phyloP scores from a whole-genome alignment of 2,797 vertebrate genomes.

The Hippopotamyrus pictus region DNA sequence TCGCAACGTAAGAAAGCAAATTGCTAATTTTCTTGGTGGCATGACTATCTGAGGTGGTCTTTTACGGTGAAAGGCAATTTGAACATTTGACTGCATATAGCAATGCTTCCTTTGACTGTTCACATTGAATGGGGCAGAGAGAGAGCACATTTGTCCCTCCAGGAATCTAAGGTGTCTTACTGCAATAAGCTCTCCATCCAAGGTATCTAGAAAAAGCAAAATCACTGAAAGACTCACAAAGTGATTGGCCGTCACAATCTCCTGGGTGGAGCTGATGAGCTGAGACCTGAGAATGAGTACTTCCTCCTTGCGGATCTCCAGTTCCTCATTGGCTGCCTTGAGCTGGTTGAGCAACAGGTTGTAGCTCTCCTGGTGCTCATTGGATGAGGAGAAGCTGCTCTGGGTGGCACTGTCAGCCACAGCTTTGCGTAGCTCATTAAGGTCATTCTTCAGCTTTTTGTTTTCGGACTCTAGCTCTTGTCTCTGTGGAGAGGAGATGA shows the following conservation, averaged over 20 bases:
- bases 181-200: not conserved
- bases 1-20: not conserved
- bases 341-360: slow-evolving; percentile 79
- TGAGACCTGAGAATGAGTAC: slow-evolving; percentile 84
- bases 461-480: slow-evolving; percentile 91
- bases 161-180: not conserved
- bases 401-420: slow-evolving; percentile 57
- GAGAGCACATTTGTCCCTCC: not conserved
- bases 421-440: slow-evolving; percentile 79
- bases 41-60: not conserved
- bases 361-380: slow-evolving; percentile 66
- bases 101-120: not conserved
- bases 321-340: slow-evolving; percentile 76
- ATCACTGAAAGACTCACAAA: slow-evolving; percentile 43
- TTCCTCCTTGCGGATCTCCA: slow-evolving; percentile 91
- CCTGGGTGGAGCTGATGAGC: slow-evolving; percentile 72
- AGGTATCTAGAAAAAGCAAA: not conserved
- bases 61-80: not conserved
- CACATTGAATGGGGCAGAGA: not conserved
- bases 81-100: not conserved
- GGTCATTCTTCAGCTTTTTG: slow-evolving; percentile 89
- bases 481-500: slow-evolving; percentile 60
- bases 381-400: slow-evolving; percentile 46
- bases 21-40: not conserved
- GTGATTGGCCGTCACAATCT: slow-evolving; percentile 47